phyloP scores from a whole-genome alignment of 2,888 invertebrate genomes.

The Dryadula phaetusa region DNA sequence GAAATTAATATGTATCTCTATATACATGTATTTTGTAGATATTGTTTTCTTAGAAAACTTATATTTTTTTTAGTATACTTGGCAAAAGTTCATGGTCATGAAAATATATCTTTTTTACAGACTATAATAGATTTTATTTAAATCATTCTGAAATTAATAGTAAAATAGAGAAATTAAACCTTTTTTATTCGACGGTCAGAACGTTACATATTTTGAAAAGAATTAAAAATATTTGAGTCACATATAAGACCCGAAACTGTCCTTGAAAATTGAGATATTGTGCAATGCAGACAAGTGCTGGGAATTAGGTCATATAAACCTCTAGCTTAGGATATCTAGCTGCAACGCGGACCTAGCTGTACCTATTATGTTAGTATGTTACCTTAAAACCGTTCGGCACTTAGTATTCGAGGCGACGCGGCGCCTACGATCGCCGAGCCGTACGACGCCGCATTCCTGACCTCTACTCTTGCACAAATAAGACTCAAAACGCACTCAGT shows the following conservation, averaged over 20 bases:
- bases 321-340: slow-evolving; percentile 46
- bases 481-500: slow-evolving; percentile 32
- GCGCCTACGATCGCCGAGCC: slow-evolving; percentile 39
- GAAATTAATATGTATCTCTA: not conserved
- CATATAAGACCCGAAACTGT: slow-evolving; percentile 42
- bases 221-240: slow-evolving; percentile 26
- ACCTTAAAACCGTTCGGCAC: slow-evolving; percentile 48
- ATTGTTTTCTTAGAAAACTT: not conserved
- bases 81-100: not conserved
- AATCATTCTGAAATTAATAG: too few relatives aligned
- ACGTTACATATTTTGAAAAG: slow-evolving; percentile 11
- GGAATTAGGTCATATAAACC: slow-evolving; percentile 47
- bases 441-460: slow-evolving; percentile 11
- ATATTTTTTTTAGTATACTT: not conserved
- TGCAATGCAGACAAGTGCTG: slow-evolving; percentile 48
- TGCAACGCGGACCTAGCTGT: slow-evolving; percentile 43
- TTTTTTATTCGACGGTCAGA: not conserved
- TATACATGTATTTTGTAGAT: too few relatives aligned
- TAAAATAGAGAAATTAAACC: too few relatives aligned
- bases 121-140: not conserved
- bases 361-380: slow-evolving; percentile 45
- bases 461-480: slow-evolving; percentile 5
- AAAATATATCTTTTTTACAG: not conserved
- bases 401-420: slow-evolving; percentile 48
- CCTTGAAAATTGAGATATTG: slow-evolving; percentile 46